Evolutionary conservation across 1,140 invertebrate genomes (phyloP), one percentile per base, ranked within the genome.

Genomic region (Lepidostoma basale): DNA sequence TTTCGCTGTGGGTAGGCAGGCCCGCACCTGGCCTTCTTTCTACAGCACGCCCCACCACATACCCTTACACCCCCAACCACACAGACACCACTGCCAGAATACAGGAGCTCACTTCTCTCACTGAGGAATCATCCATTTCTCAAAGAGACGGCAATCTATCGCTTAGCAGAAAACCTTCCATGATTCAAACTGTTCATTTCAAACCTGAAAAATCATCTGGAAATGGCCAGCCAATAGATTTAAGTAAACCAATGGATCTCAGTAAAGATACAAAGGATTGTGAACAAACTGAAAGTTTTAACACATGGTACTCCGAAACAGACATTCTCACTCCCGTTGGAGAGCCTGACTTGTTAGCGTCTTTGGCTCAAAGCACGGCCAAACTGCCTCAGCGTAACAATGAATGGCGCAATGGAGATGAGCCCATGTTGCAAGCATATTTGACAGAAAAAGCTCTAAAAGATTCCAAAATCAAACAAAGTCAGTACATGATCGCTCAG

Each of bases 381-480:
- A 83, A 86, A 60, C 73, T 88, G 39, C 85, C 86, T 1, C 81
- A 84, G 65, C 81, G 85, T 58, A 82, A 79, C 6, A 78, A 77
- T 67, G 82, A 85, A 63, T 87, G 84, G 86, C 78, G 81, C 8
- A 81, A 86, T 28, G 83, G n/a, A n/a, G 83, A 85, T 8, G 84
- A 87, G 42, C 85, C 85, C 8, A 88, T 92, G 84, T 76, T 91
- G 14, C 89, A 92, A 69, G 88, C 88, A 0, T 92, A 92, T 79
- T 83, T 92, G 47, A 91, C 88, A 3, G 90, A 92, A 75, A 83
- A 88, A 76, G 89, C 90, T n/a, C 81, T 91, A 14, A 85, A 89
- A 75, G 88, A 91, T 74, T 85, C 87, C 36, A 88, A 87, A 78
- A 88, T 91, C n/a, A 92, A 92, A 79, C 88, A 90, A 69, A 86